These are phyloP conservation scores for Trissolcus basalis DNA, from an alignment of 1,140 invertebrate species.

Conservation along the genomic window DNA sequence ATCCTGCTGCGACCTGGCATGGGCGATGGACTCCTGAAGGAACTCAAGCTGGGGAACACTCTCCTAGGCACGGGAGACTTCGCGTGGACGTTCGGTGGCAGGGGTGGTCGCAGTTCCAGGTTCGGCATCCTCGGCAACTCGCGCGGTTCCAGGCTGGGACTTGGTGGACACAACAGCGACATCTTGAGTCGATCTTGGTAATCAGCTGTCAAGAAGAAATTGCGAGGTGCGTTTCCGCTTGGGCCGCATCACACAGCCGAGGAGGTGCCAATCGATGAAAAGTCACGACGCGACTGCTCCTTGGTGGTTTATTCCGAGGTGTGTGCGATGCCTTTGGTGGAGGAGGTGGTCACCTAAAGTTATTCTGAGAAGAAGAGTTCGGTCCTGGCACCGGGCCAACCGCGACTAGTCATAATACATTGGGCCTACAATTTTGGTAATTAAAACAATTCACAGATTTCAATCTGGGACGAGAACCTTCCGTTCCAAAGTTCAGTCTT, in stretches of 20 bases:
- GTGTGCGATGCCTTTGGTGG: conserved; percentile 46
- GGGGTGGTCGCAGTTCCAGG: conserved; percentile 46
- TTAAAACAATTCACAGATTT: conserved; percentile 44
- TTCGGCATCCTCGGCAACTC: not conserved
- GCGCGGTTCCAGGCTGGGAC: conserved; percentile 3
- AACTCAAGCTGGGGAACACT: not conserved
- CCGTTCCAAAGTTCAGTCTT: no score
- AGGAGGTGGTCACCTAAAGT: conserved; percentile 73
- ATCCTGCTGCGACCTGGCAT: conserved; percentile 24
- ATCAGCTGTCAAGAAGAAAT: not conserved
- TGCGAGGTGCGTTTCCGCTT: not conserved
- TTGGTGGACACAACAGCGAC: conserved; percentile 31
- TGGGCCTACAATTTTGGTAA: conserved; percentile 24
- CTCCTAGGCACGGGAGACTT: conserved; percentile 6
- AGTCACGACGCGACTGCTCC: conserved; percentile 68
- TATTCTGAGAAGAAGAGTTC: conserved; percentile 69
- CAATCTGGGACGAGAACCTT: no score
- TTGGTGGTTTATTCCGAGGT: conserved; percentile 58
- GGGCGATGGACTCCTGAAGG: conserved; percentile 58
- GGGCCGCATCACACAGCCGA: not conserved
- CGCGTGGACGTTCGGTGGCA: conserved; percentile 42
- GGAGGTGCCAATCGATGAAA: conserved; percentile 54
- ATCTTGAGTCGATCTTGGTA: conserved; percentile 5
- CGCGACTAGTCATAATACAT: conserved; percentile 51
- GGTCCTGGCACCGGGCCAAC: conserved; percentile 63